Evolutionary conservation across 2,113 vertebrate species (phyloP).

Genomic region (Gymnobelideus leadbeateri): DNA sequence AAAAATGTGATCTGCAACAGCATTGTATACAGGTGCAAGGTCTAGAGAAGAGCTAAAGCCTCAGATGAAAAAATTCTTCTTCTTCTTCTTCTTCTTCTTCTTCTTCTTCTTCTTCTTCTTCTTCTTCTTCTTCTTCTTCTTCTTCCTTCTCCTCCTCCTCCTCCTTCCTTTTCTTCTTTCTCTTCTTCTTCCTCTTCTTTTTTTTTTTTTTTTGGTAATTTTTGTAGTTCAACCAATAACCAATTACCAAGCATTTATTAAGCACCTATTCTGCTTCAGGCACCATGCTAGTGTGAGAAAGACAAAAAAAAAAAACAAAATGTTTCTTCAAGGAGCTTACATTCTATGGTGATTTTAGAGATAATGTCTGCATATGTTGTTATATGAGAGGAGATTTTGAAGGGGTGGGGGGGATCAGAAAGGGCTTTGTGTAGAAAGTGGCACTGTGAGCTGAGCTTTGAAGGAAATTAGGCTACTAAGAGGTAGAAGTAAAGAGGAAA

Average conservation of each 20-base stretch:
- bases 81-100: background rate
- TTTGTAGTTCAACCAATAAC: slow-evolving; percentile 11
- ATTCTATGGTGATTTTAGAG: background rate
- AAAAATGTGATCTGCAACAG: slow-evolving; percentile 28
- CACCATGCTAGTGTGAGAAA: background rate
- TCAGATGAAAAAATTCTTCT: background rate
- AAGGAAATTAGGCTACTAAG: background rate
- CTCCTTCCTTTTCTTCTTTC: background rate
- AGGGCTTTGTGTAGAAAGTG: background rate
- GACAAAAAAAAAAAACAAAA: background rate
- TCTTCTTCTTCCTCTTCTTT: background rate
- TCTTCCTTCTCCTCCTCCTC: too few relatives aligned
- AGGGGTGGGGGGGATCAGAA: background rate
- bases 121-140: background rate
- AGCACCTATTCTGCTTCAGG: background rate
- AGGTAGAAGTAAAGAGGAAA: background rate
- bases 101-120: background rate
- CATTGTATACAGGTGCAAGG: slow-evolving; percentile 13
- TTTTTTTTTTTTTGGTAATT: background rate
- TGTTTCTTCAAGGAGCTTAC: background rate
- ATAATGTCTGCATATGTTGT: background rate
- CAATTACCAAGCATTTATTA: slow-evolving; percentile 4
- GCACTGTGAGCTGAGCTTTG: background rate
- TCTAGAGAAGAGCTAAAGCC: background rate
- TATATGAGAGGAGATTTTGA: background rate